A percentile compares a stretch with the other conserved stretches of the same genome.
phyloP scores from a whole-genome alignment of 2,797 vertebrate genomes.

The Notoglanidium macrostoma region DNA sequence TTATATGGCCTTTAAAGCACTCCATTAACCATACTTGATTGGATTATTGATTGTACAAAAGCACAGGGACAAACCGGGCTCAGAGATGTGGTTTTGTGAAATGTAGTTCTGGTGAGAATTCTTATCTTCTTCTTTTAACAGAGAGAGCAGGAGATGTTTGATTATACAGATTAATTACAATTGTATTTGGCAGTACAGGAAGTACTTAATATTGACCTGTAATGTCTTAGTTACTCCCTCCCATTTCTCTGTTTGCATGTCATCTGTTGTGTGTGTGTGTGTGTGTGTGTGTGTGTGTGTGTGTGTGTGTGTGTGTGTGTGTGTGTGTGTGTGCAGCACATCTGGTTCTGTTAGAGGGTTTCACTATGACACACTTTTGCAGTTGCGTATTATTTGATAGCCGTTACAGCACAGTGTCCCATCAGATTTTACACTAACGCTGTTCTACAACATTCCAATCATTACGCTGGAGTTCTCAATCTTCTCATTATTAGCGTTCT shows the following conservation, averaged over 20 bases:
- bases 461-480: background rate
- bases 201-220: constrained; percentile 28
- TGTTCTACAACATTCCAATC: background rate
- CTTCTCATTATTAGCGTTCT: background rate
- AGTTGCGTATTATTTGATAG: background rate
- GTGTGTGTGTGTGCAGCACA: constrained; percentile 18
- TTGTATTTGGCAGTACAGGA: constrained; percentile 10
- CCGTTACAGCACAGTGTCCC: background rate
- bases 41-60: constrained; percentile 28
- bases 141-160: background rate
- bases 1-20: constrained; percentile 32
- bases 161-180: constrained; percentile 7
- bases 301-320: background rate
- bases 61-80: constrained; percentile 17
- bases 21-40: background rate
- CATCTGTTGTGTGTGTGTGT: background rate
- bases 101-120: background rate
- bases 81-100: constrained; percentile 11
- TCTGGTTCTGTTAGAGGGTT: constrained; percentile 15
- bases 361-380: constrained; percentile 1
- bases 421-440: background rate
- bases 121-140: background rate
- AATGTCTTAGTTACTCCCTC: constrained; percentile 12
- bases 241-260: background rate
- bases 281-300: background rate